These are phyloP conservation scores for Sphaeramia orbicularis DNA, from an alignment of 2,797 vertebrate species.

Conservation along the genomic window DNA sequence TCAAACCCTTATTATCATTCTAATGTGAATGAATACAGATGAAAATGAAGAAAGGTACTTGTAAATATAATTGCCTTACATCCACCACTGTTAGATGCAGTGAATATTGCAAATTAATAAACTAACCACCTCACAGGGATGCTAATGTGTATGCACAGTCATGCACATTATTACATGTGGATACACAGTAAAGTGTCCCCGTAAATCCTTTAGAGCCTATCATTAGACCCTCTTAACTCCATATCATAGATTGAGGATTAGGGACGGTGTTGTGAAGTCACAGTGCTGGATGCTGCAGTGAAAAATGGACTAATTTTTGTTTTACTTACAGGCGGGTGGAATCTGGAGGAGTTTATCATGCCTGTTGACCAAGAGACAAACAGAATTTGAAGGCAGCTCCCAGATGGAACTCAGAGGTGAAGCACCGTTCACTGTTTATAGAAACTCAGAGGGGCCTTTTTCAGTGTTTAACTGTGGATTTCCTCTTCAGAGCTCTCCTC, in stretches of 20 bases:
- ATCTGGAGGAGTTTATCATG: conserved; percentile 38
- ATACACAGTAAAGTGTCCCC: neutral
- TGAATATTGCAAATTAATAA: no score
- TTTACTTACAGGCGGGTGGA: conserved; percentile 26
- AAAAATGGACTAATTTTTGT: conserved; percentile 24
- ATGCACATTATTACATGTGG: conserved; percentile 26
- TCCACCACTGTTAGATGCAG: no score
- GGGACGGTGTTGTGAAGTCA: conserved; percentile 22
- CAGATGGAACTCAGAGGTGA: conserved; percentile 32
- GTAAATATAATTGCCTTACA: no score
- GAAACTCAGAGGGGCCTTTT: conserved; percentile 28
- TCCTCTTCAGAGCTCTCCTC: conserved; percentile 38
- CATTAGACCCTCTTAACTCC: conserved; percentile 32
- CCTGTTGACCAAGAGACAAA: conserved; percentile 54
- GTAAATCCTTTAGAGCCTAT: conserved; percentile 36
- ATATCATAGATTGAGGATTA: conserved; percentile 34
- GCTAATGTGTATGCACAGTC: conserved; percentile 16
- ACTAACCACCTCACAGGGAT: neutral
- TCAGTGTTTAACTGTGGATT: conserved; percentile 59
- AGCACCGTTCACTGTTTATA: conserved; percentile 65
- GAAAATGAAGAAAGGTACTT: no score
- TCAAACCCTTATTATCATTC: no score
- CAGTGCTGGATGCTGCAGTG: conserved; percentile 6
- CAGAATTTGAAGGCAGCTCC: conserved; percentile 50
- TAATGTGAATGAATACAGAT: neutral